These are phyloP conservation scores for Enteromius treurensis DNA, from an alignment of 2,797 vertebrate genomes.

Conservation along the genomic window DNA sequence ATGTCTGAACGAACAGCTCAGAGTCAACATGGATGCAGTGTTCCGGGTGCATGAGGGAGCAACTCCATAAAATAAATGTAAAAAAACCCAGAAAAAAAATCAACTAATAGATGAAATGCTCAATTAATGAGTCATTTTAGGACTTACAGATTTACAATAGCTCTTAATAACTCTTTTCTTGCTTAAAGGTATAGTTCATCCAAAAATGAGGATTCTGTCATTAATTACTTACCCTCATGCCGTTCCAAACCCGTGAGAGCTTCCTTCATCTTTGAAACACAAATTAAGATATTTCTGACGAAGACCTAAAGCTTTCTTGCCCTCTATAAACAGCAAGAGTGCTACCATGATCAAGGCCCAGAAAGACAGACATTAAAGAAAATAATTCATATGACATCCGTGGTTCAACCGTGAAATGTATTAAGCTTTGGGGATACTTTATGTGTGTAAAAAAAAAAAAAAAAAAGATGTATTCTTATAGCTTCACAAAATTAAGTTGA, in stretches of 20 bases:
- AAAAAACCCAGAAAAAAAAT: neutral
- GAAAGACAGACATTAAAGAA: neutral
- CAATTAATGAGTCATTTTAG: neutral
- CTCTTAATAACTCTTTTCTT: neutral
- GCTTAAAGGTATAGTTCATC: neutral
- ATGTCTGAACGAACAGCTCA: neutral
- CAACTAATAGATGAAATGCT: neutral
- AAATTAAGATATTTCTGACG: neutral
- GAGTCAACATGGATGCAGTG: neutral
- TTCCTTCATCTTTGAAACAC: neutral
- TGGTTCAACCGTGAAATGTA: neutral
- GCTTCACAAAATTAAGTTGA: neutral
- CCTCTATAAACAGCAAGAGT: neutral
- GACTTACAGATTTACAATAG: neutral
- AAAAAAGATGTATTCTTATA: neutral
- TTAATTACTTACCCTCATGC: neutral
- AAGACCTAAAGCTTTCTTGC: neutral
- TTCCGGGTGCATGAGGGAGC: neutral
- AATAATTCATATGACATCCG: neutral
- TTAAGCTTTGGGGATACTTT: neutral
- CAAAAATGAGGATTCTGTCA: neutral
- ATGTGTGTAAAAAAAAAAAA: too few species aligned
- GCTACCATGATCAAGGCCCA: neutral
- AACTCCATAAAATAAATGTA: neutral
- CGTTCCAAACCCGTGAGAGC: neutral